Base-by-base conservation (phyloP, 2,797 vertebrate species). In the Taeniopygia guttata region DNA sequence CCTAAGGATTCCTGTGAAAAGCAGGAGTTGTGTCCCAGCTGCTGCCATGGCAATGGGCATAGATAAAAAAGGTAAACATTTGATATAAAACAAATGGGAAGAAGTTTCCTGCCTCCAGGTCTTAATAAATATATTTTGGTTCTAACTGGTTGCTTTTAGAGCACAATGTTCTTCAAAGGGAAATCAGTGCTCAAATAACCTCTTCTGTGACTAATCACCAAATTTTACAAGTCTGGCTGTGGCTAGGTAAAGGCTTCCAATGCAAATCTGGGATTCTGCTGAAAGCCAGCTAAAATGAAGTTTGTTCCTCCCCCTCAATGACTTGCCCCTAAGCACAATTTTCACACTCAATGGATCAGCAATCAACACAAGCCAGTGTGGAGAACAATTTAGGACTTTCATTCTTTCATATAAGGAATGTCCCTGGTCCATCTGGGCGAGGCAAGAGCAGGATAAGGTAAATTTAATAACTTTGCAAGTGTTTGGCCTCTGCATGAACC, bases 31-130 rank as follows among this genome's bases (percentile, higher is more conserved):
- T 89, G 87, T 95, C 92, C 81, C 40, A 89, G 69, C 66, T 62
- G 95, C 93, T 97, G 76, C 94, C 94, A 94, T 97, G 90, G 94
- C 89, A 97, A 97, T 92, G 12, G 59, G 77, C 77, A 81, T 54
- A 90, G 89, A 60, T 96, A 84, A 89, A 96, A 95, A 84, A 67
- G 73, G 84, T 94, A 96, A 96, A 96, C 83, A 89, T 89, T 96
- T 95, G 93, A 95, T 95, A 86, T 90, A 97, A 90, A 69, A 76
- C 95, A 97, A 92, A 85, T 43, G 76, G 62, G 68, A 81, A 89
- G 84, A 95, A 77, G 49, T 94, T 68, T 68, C 17, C 26, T 94
- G 80, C 89, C 90, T 97, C 55, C 3, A 59, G 83, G 68, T 73
- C 86, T 14, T 89, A 89, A 95, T 93, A 96, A 96, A 95, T 91